A percentile compares a stretch with the other conserved stretches of the same genome.
Evolutionary conservation across 2,797 vertebrate species (phyloP).

Genomic region (Atherinosoma microstoma): DNA sequence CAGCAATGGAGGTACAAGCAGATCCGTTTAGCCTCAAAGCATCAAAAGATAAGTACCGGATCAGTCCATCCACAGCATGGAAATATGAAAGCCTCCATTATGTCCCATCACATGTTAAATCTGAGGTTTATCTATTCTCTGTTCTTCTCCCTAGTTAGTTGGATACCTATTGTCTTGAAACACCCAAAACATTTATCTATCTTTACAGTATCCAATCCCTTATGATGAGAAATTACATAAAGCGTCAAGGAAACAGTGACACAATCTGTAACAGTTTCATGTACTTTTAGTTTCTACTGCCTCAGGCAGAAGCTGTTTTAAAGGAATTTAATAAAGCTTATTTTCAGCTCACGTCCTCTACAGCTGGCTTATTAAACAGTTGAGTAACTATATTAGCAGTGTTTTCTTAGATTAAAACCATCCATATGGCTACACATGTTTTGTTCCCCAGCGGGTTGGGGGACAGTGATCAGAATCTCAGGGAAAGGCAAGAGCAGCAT

Average conservation of each 20-base stretch:
- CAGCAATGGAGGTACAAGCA: background rate
- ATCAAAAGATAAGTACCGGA: conserved; percentile 5
- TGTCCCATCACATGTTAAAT: background rate
- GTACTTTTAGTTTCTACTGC: conserved; percentile 39
- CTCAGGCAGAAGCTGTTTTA: conserved; percentile 42
- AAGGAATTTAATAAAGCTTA: conserved; percentile 64
- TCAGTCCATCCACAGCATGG: background rate
- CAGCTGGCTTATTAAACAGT: conserved; percentile 74
- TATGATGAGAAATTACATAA: conserved; percentile 43
- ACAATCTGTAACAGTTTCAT: conserved; percentile 48
- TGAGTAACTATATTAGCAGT: conserved; percentile 71
- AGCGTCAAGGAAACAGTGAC: conserved; percentile 53
- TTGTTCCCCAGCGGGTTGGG: conserved; percentile 21
- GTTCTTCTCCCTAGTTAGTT: background rate
- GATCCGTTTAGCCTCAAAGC: conserved; percentile 9
- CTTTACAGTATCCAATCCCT: conserved; percentile 29
- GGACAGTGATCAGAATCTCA: conserved; percentile 13
- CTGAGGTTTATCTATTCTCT: background rate
- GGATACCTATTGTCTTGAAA: background rate
- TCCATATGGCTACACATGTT: conserved; percentile 53
- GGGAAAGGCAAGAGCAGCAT: background rate
- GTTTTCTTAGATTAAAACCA: conserved; percentile 68
- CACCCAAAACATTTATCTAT: conserved; percentile 1
- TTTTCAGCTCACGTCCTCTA: conserved; percentile 63
- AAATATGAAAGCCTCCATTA: background rate